Base-by-base conservation (phyloP, 2,113 vertebrate species). In the Dinomys branickii region DNA sequence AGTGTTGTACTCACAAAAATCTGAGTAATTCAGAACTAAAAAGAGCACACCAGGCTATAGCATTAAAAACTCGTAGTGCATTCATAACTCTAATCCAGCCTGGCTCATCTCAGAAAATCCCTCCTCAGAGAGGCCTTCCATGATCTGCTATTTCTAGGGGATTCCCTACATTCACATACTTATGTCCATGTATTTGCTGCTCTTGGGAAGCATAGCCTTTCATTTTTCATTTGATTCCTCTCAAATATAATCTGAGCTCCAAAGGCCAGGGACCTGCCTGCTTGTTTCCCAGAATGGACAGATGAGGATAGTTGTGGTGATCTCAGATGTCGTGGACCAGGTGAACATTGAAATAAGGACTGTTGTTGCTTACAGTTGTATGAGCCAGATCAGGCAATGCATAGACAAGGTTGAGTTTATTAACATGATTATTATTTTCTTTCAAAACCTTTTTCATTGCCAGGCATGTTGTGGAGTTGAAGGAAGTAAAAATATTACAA, bases 371-470 rank as follows among this genome's bases (percentile, higher is more conserved):
- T 93, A 1, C 1, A 85, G 33, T 67, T 85, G 9, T 59, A 1
- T 88, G 59, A 88, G 33, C 41, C 89, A 24, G 50, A n/a, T 91
- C 19, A 92, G 67, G 54, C 61, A 50, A 0, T 87, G 41, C 50
- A 63, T 69, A 52, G 63, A 38, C 3, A 80, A 28, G 16, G 30
- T 80, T 85, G 80, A 73, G 50, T n/a, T 97, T 85, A 58, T 89
- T 59, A 65, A 38, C 44, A 71, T 47, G 41, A 63, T 93, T 86
- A 81, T 83, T 94, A 96, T 81, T 95, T 93, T 93, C 75, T 95
- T 97, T 81, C 69, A 75, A 59, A 94, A 71, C 10, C 52, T 56
- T 56, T 56, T 67, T 81, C 33, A 78, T 82, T 91, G 44, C 90
- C 52, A 92, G 77, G 33, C n/a, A 58, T 92, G 41, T 81, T 73